Conservation (phyloP, 2,888 invertebrate genomes). For the Girardia tigrina region DNA sequence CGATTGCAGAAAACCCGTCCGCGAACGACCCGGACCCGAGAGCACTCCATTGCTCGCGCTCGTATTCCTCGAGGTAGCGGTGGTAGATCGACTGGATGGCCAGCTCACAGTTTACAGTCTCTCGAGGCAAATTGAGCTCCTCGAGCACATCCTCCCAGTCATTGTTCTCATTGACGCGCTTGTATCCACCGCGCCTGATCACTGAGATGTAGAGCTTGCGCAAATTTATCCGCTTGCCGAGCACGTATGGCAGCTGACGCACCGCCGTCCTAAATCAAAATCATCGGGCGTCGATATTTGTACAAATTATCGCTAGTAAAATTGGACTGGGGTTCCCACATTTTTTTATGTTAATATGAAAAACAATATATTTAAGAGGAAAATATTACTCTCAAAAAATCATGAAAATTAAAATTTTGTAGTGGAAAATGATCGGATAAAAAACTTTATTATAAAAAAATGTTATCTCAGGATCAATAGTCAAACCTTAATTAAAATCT, state of each 20-base stretch:
- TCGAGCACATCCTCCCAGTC: slow-evolving; percentile 7
- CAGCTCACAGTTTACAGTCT: not conserved
- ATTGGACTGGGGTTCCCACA: no score
- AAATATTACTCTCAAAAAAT: no score
- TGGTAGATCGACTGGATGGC: not conserved
- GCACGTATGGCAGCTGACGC: not conserved
- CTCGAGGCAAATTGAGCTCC: not conserved
- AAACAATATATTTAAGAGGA: no score
- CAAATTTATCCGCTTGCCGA: not conserved
- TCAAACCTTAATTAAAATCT: no score
- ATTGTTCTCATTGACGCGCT: not conserved
- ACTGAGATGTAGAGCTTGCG: not conserved
- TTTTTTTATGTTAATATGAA: no score
- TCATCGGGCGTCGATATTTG: no score
- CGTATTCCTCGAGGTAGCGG: slow-evolving; percentile 4
- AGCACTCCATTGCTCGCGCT: slow-evolving; percentile 8
- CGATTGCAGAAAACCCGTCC: not conserved
- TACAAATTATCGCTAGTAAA: no score
- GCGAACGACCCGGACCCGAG: not conserved
- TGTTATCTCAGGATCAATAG: no score
- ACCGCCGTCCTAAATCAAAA: not conserved
- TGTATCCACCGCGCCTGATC: not conserved
- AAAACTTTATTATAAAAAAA: no score
- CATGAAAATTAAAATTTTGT: no score
- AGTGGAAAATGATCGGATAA: no score